Evolutionary conservation across 1,140 invertebrate species (phyloP).

Genomic region (Fopius arisanus): DNA sequence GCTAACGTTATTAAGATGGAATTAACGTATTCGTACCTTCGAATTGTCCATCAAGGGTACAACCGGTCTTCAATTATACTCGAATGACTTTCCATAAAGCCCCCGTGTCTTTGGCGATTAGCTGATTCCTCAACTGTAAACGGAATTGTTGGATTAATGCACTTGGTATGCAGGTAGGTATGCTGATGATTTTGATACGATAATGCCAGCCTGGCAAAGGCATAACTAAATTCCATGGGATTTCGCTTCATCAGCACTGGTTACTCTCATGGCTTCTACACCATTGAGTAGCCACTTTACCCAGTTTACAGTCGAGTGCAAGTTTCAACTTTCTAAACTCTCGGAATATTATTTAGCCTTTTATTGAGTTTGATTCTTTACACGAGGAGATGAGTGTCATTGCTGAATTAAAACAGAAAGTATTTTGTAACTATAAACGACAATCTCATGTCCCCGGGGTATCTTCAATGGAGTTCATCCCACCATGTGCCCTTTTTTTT

Average conservation of each 20-base stretch:
- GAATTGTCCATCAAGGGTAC: not conserved
- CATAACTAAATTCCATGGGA: conserved; percentile 7
- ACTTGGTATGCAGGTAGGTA: conserved; percentile 13
- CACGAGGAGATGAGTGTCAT: not conserved
- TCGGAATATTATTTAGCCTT: not conserved
- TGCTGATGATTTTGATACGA: conserved; percentile 6
- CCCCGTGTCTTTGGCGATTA: not conserved
- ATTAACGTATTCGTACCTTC: not conserved
- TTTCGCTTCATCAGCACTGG: conserved; percentile 4
- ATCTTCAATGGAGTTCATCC: not conserved
- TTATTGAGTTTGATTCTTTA: not conserved
- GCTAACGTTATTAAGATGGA: not conserved
- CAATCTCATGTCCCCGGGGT: not conserved
- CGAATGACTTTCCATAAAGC: not conserved
- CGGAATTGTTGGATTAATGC: not conserved
- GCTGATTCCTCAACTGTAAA: not conserved
- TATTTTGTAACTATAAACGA: not conserved
- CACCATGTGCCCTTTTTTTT: not conserved
- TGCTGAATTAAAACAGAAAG: not conserved
- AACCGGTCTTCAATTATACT: not conserved
- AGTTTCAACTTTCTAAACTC: not conserved
- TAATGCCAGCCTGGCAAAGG: conserved; percentile 12
- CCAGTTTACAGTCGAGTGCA: not conserved
- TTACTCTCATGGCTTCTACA: not conserved
- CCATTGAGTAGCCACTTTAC: not conserved